Conservation (phyloP, 2,113 vertebrate species). For the Bos indicus region DNA sequence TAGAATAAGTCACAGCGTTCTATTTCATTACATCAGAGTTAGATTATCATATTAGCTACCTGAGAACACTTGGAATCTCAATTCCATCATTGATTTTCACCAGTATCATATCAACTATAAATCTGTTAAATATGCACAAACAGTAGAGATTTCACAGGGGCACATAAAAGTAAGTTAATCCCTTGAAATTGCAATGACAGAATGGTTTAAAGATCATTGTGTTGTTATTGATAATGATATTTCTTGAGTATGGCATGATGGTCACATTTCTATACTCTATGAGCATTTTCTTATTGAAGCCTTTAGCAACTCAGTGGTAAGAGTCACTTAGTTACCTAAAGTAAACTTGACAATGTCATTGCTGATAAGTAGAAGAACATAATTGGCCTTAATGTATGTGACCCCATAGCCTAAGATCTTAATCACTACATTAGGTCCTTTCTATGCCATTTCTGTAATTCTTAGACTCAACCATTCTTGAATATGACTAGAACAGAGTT, state of each 20-base stretch:
- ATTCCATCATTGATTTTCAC: neutral
- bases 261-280: neutral
- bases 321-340: neutral
- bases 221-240: neutral
- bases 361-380: neutral
- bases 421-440: neutral
- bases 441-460: constrained; percentile 34
- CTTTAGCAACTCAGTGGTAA: neutral
- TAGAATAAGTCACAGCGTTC: neutral
- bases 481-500: constrained; percentile 55
- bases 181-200: neutral
- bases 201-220: constrained; percentile 1
- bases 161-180: neutral
- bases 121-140: neutral
- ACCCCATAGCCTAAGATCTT: neutral
- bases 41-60: neutral
- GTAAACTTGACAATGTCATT: neutral
- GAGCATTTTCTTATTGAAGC: neutral
- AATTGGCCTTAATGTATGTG: neutral
- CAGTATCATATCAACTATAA: neutral
- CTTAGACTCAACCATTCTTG: constrained; percentile 44
- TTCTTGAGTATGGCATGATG: neutral
- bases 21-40: neutral
- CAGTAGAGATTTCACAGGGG: neutral
- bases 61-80: neutral